Evolutionary conservation across 2,113 vertebrate genomes (phyloP), one percentile per base, ranked within the genome.

Genomic region (Toxotes chatareus): DNA sequence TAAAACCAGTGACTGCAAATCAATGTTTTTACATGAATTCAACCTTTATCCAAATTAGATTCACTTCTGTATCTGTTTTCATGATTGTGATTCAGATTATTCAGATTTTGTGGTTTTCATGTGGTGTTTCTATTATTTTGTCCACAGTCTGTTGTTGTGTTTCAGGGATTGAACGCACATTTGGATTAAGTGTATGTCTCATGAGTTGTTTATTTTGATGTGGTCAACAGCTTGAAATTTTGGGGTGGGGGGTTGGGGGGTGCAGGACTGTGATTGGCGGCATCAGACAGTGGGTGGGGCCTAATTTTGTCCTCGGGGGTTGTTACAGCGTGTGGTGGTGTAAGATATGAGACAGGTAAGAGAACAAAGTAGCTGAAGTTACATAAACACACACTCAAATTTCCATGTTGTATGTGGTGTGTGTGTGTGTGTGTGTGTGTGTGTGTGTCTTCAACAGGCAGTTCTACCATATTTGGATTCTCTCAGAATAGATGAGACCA

Each of bases 401-500:
- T 21, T 5, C 47, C 38, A 19, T 19, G 9, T 36, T 8, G 1
- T 44, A 13, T 27, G 1, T 49, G 19, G 5, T 19, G 8, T 49
- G 47, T 19, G 47, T 47, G 46, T 47, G 46, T 47, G 14, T 47
- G 46, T 47, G 46, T 47, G 14, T 47, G 14, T 36, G 12, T 65
- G 69, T 57, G 68, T 73, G 51, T 51, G 32, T 9, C 13, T 46
- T 16, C 27, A 21, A 77, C 66, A 94, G 94, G 92, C 88, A 86
- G 86, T 89, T 73, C 78, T 87, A 89, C 92, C 92, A 89, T 83
- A 94, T 97, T 95, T 95, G 96, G 95, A 95, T 74, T 65, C 66
- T 84, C 96, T 94, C 92, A 94, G 97, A 97, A 98, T 97, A 98
- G 91, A 94, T 80, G 82, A 90, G 85, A 95, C 92, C 85, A 93